Percentiles rank a stretch among this genome's conserved stretches.
These are phyloP conservation scores for Caenorhabditis sinica DNA, from an alignment of 2,888 invertebrate genomes.

Conservation along the genomic window DNA sequence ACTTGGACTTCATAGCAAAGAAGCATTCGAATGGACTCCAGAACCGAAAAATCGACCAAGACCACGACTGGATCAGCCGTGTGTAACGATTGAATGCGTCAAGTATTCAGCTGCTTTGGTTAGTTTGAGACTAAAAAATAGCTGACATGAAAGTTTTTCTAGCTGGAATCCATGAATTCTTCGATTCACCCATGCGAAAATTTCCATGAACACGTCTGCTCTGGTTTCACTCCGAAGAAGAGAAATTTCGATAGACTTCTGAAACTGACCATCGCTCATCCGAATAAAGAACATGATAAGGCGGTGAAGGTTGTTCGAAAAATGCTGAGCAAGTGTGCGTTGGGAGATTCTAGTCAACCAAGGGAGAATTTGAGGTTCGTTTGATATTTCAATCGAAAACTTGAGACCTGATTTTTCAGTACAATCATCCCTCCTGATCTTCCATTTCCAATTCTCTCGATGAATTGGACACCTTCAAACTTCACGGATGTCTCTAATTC, in stretches of 20 bases:
- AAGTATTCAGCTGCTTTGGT: slow-evolving; percentile 45
- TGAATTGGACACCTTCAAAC: slow-evolving; percentile 1
- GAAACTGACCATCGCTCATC: slow-evolving; percentile 6
- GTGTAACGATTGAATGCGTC: slow-evolving; percentile 36
- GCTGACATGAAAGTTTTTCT: not conserved
- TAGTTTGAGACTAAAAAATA: not conserved
- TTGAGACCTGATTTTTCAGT: not conserved
- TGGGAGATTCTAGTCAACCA: not conserved
- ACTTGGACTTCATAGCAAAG: slow-evolving; percentile 39
- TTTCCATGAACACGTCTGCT: slow-evolving; percentile 44
- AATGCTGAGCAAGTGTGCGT: slow-evolving; percentile 42
- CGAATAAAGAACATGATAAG: slow-evolving; percentile 12
- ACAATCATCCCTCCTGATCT: slow-evolving; percentile 18
- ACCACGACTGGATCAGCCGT: slow-evolving; percentile 1
- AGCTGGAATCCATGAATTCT: slow-evolving; percentile 31
- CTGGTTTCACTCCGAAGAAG: slow-evolving; percentile 17
- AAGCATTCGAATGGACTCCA: slow-evolving; percentile 17
- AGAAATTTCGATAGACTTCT: slow-evolving; percentile 13
- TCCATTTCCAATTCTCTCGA: slow-evolving; percentile 13
- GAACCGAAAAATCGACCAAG: not conserved
- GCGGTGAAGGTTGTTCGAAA: slow-evolving; percentile 22
- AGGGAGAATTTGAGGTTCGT: not conserved
- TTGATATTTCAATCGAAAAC: not conserved
- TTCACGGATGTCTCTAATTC: not conserved
- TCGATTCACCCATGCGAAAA: slow-evolving; percentile 28